Conservation (phyloP, 2,888 invertebrate genomes). For the Rhamnusium bicolor region DNA sequence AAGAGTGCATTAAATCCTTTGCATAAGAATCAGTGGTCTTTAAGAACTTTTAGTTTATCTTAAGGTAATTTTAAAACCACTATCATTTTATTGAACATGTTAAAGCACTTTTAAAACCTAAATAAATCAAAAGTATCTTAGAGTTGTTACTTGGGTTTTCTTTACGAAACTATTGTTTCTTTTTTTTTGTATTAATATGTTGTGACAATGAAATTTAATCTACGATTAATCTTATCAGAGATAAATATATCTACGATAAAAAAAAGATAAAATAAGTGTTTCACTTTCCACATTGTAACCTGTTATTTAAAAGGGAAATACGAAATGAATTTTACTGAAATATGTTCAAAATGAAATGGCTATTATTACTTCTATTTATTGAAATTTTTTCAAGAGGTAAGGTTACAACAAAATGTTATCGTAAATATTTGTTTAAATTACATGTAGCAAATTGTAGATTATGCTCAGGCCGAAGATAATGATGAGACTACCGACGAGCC, state of each 20-base stretch:
- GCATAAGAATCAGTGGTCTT: too few species aligned
- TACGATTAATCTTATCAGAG: neutral
- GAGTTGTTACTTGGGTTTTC: too few species aligned
- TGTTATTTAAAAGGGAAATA: neutral
- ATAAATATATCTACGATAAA: neutral
- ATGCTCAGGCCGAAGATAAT: neutral
- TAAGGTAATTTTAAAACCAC: too few species aligned
- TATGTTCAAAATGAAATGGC: slow-evolving; percentile 4
- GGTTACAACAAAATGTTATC: neutral
- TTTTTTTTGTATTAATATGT: too few species aligned
- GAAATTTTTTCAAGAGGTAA: neutral
- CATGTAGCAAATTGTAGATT: neutral
- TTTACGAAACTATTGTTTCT: too few species aligned
- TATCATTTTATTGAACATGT: too few species aligned
- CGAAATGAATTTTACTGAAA: neutral
- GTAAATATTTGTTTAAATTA: neutral
- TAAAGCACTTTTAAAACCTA: too few species aligned
- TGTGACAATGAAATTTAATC: neutral
- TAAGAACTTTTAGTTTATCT: too few species aligned
- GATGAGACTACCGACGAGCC: neutral
- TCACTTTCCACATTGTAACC: neutral
- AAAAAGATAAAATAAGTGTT: neutral
- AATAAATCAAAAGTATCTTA: too few species aligned
- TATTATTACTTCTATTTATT: neutral
- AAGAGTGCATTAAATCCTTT: too few species aligned